These are phyloP conservation scores for Lepidotrigona ventralis DNA, from an alignment of 1,140 invertebrate species.

Conservation along the genomic window DNA sequence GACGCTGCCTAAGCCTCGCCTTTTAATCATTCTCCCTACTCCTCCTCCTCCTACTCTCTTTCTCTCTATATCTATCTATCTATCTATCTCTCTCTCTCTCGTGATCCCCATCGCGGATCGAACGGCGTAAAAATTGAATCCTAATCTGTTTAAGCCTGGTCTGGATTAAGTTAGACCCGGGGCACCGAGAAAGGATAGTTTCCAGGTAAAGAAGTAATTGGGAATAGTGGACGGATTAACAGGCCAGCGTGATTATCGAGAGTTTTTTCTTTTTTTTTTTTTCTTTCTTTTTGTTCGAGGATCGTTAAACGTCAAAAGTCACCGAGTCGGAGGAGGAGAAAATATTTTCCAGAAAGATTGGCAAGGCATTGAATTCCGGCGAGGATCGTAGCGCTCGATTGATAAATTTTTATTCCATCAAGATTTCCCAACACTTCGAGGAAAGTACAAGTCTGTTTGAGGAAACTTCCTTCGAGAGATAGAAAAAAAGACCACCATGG, in stretches of 20 bases:
- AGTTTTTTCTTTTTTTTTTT: neutral
- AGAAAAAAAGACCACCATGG: too few relatives aligned
- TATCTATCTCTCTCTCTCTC: neutral
- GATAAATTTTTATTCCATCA: too few relatives aligned
- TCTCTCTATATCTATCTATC: too few relatives aligned
- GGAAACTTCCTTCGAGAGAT: too few relatives aligned
- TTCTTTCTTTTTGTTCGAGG: neutral
- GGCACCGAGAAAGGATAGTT: neutral
- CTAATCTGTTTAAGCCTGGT: slow-evolving; percentile 17
- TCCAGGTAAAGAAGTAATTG: neutral
- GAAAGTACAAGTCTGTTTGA: too few relatives aligned
- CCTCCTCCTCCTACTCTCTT: neutral
- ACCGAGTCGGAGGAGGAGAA: neutral
- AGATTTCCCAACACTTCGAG: too few relatives aligned
- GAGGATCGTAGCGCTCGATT: too few relatives aligned
- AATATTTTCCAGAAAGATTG: neutral
- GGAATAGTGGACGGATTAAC: neutral
- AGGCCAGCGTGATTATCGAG: neutral
- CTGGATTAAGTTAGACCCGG: slow-evolving; percentile 15
- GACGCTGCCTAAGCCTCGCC: slow-evolving; percentile 21
- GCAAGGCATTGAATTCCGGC: too few relatives aligned
- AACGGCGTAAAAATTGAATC: slow-evolving; percentile 26
- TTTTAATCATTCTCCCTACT: slow-evolving; percentile 32
- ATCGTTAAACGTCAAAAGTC: neutral
- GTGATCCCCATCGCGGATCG: neutral